These are phyloP conservation scores for Rhinoderma darwinii DNA, from an alignment of 2,113 vertebrate species.

Conservation along the genomic window DNA sequence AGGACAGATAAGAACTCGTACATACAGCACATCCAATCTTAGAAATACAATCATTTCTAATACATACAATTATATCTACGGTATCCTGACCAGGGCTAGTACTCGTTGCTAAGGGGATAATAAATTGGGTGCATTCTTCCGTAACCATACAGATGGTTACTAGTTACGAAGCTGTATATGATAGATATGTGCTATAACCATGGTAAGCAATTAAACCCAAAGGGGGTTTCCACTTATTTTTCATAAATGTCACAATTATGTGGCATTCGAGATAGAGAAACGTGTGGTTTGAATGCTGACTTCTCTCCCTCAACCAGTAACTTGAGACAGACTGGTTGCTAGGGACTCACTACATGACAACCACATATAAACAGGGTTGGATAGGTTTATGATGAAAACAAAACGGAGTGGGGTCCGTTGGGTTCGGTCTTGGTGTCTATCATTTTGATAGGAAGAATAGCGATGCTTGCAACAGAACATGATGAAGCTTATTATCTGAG, in stretches of 20 bases:
- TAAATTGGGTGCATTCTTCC: background rate
- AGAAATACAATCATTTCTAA: background rate
- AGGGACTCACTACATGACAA: background rate
- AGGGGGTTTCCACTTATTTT: background rate
- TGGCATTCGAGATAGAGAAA: background rate
- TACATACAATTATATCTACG: background rate
- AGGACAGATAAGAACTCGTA: conserved; percentile 17
- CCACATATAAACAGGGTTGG: background rate
- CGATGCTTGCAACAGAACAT: too few relatives aligned
- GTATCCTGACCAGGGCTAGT: background rate
- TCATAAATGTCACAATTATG: background rate
- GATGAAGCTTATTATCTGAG: too few relatives aligned
- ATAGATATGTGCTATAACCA: background rate
- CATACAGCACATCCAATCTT: background rate
- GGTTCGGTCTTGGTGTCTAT: too few relatives aligned
- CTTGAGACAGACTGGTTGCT: too few relatives aligned
- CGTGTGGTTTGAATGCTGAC: background rate
- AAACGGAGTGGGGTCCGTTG: too few relatives aligned
- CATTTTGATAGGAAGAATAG: too few relatives aligned
- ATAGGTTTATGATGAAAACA: too few relatives aligned
- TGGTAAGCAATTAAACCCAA: background rate
- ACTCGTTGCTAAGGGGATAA: conserved; percentile 2
- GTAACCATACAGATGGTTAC: background rate
- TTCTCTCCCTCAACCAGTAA: background rate
- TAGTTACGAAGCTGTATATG: background rate